Evolutionary conservation across 2,797 vertebrate species (phyloP), one percentile per base, ranked within the genome.

Genomic region (Leuciscus waleckii): DNA sequence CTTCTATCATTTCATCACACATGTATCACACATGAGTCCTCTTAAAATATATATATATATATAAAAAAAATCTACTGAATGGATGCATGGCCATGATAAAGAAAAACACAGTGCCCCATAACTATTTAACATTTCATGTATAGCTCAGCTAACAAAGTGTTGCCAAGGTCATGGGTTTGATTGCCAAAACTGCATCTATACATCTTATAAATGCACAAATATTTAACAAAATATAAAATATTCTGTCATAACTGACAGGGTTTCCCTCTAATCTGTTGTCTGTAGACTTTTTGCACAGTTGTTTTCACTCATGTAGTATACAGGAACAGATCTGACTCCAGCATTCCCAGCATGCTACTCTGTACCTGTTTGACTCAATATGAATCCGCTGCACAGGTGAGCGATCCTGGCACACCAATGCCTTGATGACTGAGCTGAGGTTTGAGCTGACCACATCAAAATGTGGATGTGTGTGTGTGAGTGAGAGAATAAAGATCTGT

Each of bases 1-100:
- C 29, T 26, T 74, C 19, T 63, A 61, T 74, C 13, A 46, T 82
- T 73, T 82, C 69, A 74, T 82, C 56, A 63, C 69, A 82, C 54
- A 74, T 32, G 17, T 51, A 46, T 82, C 37, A 58, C 73, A 39
- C 49, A 35, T 35, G 35, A 82, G 69, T 69, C 26, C n/a, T 82
- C 39, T 37, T 70, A 70, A 81, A 41, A 21, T 35, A 35, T 35
- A 35, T 35, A 35, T 35, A 35, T 35, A 35, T 35, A 35, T 35
- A 35, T 0, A 35, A 2, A 32, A 0, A 67, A 67, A 68, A 51
- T 26, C 9, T 35, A 68, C 9, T 3, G 13, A 32, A 56, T 70
- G 21, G 5, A 41, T 73, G n/a, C 68, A 21, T 58, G 26, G 43
- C 51, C 68, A 39, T 43, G 51, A 82, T 58, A 73, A 43, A 43